These are phyloP conservation scores for Emberiza fucata DNA, from an alignment of 2,113 vertebrate genomes.

Conservation along the genomic window DNA sequence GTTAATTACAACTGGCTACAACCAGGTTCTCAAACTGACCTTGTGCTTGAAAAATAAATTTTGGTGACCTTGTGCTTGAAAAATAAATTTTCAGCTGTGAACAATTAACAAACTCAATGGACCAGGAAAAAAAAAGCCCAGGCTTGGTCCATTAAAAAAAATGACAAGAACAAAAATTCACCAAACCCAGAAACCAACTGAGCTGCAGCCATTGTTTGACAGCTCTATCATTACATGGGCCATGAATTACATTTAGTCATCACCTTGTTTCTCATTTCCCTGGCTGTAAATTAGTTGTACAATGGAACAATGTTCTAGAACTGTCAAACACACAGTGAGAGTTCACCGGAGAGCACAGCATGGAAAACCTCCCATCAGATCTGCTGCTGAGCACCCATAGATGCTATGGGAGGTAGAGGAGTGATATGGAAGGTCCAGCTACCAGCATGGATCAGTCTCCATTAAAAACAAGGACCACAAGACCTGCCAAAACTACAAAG, in stretches of 20 bases:
- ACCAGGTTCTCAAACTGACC: not conserved
- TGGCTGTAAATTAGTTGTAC: constrained; percentile 64
- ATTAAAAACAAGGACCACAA: not conserved
- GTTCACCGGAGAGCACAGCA: not conserved
- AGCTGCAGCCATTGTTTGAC: constrained; percentile 48
- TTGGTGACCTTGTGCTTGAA: constrained; percentile 22
- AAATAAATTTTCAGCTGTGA: constrained; percentile 37
- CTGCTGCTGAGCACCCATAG: not conserved
- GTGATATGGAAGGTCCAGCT: not conserved
- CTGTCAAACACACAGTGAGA: not conserved
- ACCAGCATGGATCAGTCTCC: not conserved
- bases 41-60: constrained; percentile 1
- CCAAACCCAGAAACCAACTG: not conserved
- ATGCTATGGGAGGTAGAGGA: not conserved
- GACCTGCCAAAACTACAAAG: not conserved
- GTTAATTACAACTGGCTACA: constrained; percentile 33
- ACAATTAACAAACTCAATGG: constrained; percentile 58
- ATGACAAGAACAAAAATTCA: not conserved
- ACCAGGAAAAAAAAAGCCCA: constrained; percentile 40
- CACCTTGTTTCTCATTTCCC: constrained; percentile 72
- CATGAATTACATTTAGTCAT: constrained; percentile 66
- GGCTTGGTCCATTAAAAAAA: not conserved
- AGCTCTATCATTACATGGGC: constrained; percentile 67
- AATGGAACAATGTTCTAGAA: constrained; percentile 59
- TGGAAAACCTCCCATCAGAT: not conserved